Evolutionary conservation across 2,113 vertebrate species (phyloP), one percentile per base, ranked within the genome.

Genomic region (Salvelinus alpinus): DNA sequence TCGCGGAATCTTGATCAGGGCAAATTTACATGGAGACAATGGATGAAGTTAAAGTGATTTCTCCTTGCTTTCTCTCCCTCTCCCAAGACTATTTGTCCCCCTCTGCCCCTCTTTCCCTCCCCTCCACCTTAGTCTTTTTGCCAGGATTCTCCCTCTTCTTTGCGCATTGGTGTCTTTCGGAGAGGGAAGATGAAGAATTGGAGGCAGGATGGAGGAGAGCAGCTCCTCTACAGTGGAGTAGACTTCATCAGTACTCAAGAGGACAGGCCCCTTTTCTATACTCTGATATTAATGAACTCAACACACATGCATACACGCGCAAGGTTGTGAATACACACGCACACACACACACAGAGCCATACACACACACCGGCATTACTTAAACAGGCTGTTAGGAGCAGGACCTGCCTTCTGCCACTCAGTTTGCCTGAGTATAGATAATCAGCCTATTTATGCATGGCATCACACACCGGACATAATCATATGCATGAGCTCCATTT

Each of bases 21-120:
- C 70, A 76, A 73, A 92, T 93, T 94, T 92, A 88, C 92, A 93
- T 93, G 20, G n/a, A 92, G 84, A 94, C 92, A 94, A 93, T 92
- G 75, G 82, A 27, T 29, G 73, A 89, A 88, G 86, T 89, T 89
- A 90, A 89, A 89, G 91, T 83, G 82, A 91, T 90, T 83, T 83
- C 79, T 88, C 85, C 83, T 82, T 80, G 88, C 68, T 75, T 70
- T 72, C n/a, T 44, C 22, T 47, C 29, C 31, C 14, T 31, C 60
- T 66, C 77, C 64, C 44, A 24, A 47, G 38, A 20, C 31, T 64
- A 11, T 59, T 79, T 77, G 75, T 34, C 65, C 29, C 34, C 71
- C 77, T 82, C 71, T 79, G 73, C 79, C 81, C 80, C 60, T 81
- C 84, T 51, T 80, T 85, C 80, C 78, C 80, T 82, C 79, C 73